A percentile compares a stretch with the other conserved stretches of the same genome.
Evolutionary conservation across 23 tunicate genomes (phyloP).

Genomic region (Ciona savignyi): DNA sequence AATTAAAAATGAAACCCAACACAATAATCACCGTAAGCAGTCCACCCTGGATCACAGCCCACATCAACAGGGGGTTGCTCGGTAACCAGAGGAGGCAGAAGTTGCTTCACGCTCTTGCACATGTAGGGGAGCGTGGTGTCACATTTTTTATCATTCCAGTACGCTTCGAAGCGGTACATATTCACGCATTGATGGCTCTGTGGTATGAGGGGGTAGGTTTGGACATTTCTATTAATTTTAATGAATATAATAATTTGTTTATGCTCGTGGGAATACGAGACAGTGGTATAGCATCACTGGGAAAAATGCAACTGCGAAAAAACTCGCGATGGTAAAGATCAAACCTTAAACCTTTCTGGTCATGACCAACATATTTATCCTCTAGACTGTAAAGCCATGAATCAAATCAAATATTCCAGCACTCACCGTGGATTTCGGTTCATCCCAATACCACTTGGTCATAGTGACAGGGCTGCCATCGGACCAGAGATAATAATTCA

Average conservation of each 20-base stretch:
- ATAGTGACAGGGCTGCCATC: constrained; percentile 75
- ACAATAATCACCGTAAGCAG: constrained; percentile 63
- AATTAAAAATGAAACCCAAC: too few species aligned
- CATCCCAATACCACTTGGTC: constrained; percentile 84
- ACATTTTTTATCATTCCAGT: constrained; percentile 83
- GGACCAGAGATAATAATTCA: constrained; percentile 68
- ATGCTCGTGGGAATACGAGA: too few species aligned
- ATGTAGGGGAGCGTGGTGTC: constrained; percentile 46
- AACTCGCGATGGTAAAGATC: too few species aligned
- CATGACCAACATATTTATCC: too few species aligned
- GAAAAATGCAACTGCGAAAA: too few species aligned
- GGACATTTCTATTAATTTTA: too few species aligned
- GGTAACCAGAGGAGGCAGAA: constrained; percentile 42
- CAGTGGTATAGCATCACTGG: too few species aligned
- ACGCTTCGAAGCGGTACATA: constrained; percentile 62
- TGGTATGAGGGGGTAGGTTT: too few species aligned
- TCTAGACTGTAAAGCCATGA: too few species aligned
- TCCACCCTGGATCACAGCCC: constrained; percentile 91
- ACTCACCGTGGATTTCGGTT: constrained; percentile 60
- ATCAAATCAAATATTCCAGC: too few species aligned
- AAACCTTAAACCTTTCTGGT: too few species aligned
- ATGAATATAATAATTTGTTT: too few species aligned
- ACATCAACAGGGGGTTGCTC: constrained; percentile 43
- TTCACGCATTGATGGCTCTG: constrained; percentile 72
- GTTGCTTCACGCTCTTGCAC: constrained; percentile 74